phyloP scores from a whole-genome alignment of 2,113 vertebrate species.

The Phainopepla nitens region DNA sequence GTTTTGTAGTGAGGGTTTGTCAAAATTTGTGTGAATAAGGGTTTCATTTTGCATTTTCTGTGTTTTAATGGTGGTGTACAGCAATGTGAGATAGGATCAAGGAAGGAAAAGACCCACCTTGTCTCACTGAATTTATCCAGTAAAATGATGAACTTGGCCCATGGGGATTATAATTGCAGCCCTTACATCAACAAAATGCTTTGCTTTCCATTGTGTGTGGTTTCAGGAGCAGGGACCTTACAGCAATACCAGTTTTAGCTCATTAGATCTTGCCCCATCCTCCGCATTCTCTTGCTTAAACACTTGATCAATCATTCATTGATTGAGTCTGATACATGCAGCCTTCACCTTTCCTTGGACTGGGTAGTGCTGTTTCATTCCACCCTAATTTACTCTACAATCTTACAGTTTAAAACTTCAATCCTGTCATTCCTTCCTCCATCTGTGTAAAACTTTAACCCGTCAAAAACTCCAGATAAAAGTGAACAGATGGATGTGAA shows the following conservation, averaged over 20 bases:
- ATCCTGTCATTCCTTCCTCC: background rate
- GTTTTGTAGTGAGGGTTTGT: background rate
- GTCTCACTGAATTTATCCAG: background rate
- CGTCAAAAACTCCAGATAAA: background rate
- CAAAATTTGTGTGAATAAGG: background rate
- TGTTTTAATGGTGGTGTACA: background rate
- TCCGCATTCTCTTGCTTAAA: background rate
- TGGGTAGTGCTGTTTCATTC: background rate
- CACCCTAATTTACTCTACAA: background rate
- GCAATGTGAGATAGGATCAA: background rate
- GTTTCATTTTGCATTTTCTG: background rate
- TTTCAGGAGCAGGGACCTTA: background rate
- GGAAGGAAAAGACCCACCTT: background rate
- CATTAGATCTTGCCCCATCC: background rate
- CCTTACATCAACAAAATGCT: background rate
- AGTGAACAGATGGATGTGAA: background rate
- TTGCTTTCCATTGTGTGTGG: background rate
- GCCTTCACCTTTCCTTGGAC: background rate
- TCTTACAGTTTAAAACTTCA: background rate
- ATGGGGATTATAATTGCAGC: background rate
- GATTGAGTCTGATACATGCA: background rate
- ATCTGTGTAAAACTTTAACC: background rate
- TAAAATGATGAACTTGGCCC: background rate
- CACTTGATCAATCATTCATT: background rate
- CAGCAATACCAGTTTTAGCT: background rate